A percentile compares a stretch with the other conserved stretches of the same genome.
These are phyloP conservation scores for Limulus polyphemus DNA, from an alignment of 2,888 invertebrate species.

Conservation along the genomic window DNA sequence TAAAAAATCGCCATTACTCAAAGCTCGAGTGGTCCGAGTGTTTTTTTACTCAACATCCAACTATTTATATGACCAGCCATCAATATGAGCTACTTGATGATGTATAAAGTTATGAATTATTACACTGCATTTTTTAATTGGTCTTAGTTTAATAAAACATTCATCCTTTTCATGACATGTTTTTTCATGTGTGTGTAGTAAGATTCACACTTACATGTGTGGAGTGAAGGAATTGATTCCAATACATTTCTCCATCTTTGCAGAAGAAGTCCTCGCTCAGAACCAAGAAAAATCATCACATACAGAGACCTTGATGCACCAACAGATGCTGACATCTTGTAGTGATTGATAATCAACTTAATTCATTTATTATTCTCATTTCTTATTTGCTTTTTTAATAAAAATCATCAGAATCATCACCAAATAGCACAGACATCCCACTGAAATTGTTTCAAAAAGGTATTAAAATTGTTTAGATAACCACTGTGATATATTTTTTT, in stretches of 20 bases:
- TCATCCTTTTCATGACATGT: not conserved
- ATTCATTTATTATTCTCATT: slow-evolving; percentile 1
- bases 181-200: not conserved
- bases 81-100: not conserved
- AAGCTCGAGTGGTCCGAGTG: not conserved
- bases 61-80: slow-evolving; percentile 2
- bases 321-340: slow-evolving; percentile 35
- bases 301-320: slow-evolving; percentile 40
- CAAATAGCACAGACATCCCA: too few relatives aligned
- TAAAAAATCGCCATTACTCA: slow-evolving; percentile 35
- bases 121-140: not conserved
- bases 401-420: too few relatives aligned
- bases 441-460: too few relatives aligned
- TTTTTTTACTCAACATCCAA: slow-evolving; percentile 12
- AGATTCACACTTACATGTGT: too few relatives aligned
- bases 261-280: slow-evolving; percentile 29
- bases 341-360: slow-evolving; percentile 3
- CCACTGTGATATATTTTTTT: too few relatives aligned
- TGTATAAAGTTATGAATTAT: not conserved
- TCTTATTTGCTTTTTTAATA: not conserved
- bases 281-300: slow-evolving; percentile 36
- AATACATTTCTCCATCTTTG: slow-evolving; percentile 7
- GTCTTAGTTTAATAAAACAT: too few relatives aligned
- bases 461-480: too few relatives aligned
- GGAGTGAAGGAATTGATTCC: too few relatives aligned